phyloP scores from a whole-genome alignment of 2,888 invertebrate species.

The Busseola fusca region DNA sequence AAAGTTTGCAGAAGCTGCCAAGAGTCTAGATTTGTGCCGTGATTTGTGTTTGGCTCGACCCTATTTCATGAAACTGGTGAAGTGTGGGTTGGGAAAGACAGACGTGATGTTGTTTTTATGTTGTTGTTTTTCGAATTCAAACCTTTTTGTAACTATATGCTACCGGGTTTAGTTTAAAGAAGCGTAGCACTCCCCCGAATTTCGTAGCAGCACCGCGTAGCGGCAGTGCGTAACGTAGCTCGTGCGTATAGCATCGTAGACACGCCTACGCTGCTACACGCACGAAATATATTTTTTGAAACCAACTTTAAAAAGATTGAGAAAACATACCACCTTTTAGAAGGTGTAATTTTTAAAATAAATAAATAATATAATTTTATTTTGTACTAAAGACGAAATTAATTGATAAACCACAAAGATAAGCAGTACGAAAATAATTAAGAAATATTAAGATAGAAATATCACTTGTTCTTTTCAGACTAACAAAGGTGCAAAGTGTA shows the following conservation, averaged over 20 bases:
- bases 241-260: conserved; percentile 20
- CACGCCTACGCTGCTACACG: conserved; percentile 8
- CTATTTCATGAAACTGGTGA: not conserved
- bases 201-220: conserved; percentile 37
- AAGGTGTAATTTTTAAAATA: not conserved
- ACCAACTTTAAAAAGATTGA: not conserved
- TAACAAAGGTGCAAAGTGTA: conserved; percentile 20
- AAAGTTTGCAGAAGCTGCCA: not conserved
- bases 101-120: not conserved
- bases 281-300: not conserved
- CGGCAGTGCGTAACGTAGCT: conserved; percentile 13
- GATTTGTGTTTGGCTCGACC: not conserved
- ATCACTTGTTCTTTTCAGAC: conserved; percentile 2
- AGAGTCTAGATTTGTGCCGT: too few species aligned
- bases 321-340: not conserved
- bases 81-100: not conserved
- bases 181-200: conserved; percentile 6
- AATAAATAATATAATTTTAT: not conserved
- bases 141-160: not conserved
- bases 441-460: not conserved
- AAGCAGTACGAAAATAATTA: not conserved
- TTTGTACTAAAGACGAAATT: not conserved
- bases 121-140: not conserved
- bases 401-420: not conserved
- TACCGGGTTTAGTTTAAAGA: not conserved